Base-by-base conservation (phyloP, 53 echinoderm and acorn worm species). In the Arbacia lixula region DNA sequence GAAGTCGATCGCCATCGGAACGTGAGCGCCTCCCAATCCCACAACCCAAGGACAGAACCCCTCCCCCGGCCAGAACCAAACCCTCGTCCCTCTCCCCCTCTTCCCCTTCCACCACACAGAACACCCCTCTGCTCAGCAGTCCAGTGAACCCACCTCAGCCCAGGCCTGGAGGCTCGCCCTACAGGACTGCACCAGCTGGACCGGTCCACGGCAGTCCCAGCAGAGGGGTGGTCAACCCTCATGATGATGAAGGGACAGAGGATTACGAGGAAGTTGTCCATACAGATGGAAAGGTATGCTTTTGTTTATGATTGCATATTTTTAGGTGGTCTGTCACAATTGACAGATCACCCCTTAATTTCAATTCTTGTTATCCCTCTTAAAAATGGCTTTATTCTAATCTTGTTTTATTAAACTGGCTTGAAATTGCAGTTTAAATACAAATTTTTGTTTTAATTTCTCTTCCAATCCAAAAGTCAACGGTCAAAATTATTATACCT, bases 211-310 rank as follows among this genome's bases (percentile, higher is more conserved):
- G 20, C 3, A 33, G 27, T 28, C 27, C 36, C n/a, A 34, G 24
- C 1, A 43, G 30, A 35, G 69, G 69, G 68, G 84, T 68, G 69
- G 37, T 37, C 56, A 36, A 21, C 28, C 38, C 25, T 12, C 71
- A 75, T 6, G 83, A 65, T 4, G 85, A 89, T 67, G 78, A 58
- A 30, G 87, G 86, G 2, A 40, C n/a, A 2, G 69, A 49, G 3
- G 83, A 87, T 42, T 80, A 84, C 29, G 86, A 91, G 40, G 90
- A 93, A 46, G 85, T 94, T 14, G 83, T 91, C 49, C 98, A 98
- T 53, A 86, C 92, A 36, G 94, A 94, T 86, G 98, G 98, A 36
- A 98, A 98, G 94, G 93, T 93, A 41, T 26, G 27, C 0, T n/a
- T n/a, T n/a, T n/a, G n/a, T n/a, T n/a, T n/a, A n/a, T n/a, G n/a